Evolutionary conservation across 2,888 invertebrate species (phyloP).

Genomic region (Andrena dorsata): DNA sequence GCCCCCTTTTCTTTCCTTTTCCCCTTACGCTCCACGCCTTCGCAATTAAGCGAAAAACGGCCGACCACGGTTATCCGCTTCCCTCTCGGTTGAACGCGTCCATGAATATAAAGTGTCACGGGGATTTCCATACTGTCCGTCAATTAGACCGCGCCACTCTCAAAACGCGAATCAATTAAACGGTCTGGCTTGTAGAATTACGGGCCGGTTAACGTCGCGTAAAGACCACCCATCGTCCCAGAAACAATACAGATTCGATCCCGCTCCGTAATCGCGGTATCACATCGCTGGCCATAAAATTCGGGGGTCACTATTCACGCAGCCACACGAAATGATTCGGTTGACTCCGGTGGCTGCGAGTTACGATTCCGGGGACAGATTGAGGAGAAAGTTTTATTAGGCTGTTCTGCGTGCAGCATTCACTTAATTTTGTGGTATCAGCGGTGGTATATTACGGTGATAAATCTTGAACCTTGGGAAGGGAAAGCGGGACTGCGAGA

Average conservation of each 20-base stretch:
- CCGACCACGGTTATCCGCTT: neutral
- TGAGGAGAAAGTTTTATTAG: neutral
- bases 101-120: conserved; percentile 16
- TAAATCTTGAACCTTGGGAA: neutral
- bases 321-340: neutral
- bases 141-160: neutral
- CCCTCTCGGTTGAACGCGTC: neutral
- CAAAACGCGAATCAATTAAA: neutral
- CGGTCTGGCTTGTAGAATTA: neutral
- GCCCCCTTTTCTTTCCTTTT: neutral
- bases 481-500: neutral
- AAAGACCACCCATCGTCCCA: neutral
- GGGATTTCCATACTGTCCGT: neutral
- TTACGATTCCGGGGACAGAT: neutral
- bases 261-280: neutral
- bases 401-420: neutral
- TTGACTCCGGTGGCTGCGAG: neutral
- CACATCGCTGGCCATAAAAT: neutral
- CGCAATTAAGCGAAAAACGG: conserved; percentile 21
- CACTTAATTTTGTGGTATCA: neutral
- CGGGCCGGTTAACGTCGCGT: neutral
- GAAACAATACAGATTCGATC: neutral
- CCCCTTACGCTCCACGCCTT: neutral
- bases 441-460: neutral
- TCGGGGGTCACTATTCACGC: neutral